Evolutionary conservation across 1,140 invertebrate genomes (phyloP).

Genomic region (Eriocheir sinensis): DNA sequence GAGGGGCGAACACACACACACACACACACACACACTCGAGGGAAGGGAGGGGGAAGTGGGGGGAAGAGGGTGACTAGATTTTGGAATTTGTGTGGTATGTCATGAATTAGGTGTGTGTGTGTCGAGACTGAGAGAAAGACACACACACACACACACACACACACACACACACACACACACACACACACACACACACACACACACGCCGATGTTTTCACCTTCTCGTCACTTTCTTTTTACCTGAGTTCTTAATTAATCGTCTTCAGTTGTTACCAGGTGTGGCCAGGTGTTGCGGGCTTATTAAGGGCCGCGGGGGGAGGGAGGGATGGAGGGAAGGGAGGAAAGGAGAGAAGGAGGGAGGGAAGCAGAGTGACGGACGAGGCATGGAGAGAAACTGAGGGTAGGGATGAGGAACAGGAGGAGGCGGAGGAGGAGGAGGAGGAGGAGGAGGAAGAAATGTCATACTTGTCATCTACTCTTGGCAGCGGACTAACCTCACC

Average conservation of each 20-base stretch:
- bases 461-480: conserved; percentile 64
- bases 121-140: too few species aligned
- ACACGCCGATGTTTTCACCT: too few species aligned
- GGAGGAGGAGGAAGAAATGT: conserved; percentile 47
- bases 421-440: not conserved
- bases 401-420: not conserved
- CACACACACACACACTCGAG: too few species aligned
- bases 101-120: too few species aligned
- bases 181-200: too few species aligned
- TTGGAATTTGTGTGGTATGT: conserved; percentile 39
- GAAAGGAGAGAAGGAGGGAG: not conserved
- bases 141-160: too few species aligned
- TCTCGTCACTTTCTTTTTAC: too few species aligned
- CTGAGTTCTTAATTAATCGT: too few species aligned
- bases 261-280: too few species aligned
- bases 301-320: not conserved
- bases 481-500: conserved; percentile 30
- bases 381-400: conserved; percentile 21
- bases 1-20: too few species aligned
- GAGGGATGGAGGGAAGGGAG: not conserved
- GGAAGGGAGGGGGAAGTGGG: not conserved
- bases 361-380: not conserved
- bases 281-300: not conserved
- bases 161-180: too few species aligned
- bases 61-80: not conserved